phyloP scores from a whole-genome alignment of 2,888 invertebrate genomes.

The Dorcus hopei region DNA sequence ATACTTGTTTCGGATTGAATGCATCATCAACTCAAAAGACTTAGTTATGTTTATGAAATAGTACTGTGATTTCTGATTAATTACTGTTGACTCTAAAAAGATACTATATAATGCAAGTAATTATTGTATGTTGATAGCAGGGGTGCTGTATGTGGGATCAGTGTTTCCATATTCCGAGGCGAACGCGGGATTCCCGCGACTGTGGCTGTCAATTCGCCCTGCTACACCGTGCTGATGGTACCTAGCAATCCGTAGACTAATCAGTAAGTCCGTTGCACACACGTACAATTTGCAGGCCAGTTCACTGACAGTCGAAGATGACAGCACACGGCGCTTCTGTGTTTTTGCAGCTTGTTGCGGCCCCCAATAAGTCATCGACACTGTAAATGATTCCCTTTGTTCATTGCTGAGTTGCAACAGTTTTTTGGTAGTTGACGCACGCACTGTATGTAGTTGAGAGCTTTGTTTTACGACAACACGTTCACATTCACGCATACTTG shows the following conservation, averaged over 20 bases:
- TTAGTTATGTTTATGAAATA: too few relatives aligned
- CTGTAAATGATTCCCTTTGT: too few relatives aligned
- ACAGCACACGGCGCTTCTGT: neutral
- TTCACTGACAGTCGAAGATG: slow-evolving; percentile 18
- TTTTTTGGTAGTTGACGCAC: too few relatives aligned
- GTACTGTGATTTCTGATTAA: too few relatives aligned
- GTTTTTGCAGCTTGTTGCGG: slow-evolving; percentile 9
- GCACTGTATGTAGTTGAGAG: too few relatives aligned
- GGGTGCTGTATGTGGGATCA: slow-evolving; percentile 74
- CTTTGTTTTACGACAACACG: too few relatives aligned
- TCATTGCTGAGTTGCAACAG: too few relatives aligned
- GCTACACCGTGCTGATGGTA: slow-evolving; percentile 79
- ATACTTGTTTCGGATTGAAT: too few relatives aligned
- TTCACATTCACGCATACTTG: neutral
- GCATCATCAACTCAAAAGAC: too few relatives aligned
- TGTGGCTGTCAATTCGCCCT: slow-evolving; percentile 89
- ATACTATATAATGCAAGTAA: neutral
- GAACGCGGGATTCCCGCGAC: slow-evolving; percentile 72
- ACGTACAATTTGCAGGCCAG: slow-evolving; percentile 30
- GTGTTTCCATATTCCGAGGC: slow-evolving; percentile 81
- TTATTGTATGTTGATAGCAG: slow-evolving; percentile 51
- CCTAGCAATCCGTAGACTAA: slow-evolving; percentile 61
- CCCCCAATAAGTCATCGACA: neutral
- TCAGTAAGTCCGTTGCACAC: slow-evolving; percentile 37
- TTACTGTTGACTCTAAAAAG: too few relatives aligned